phyloP scores from a whole-genome alignment of 2,888 invertebrate species.

The Scaptomyza cyrtandrae region DNA sequence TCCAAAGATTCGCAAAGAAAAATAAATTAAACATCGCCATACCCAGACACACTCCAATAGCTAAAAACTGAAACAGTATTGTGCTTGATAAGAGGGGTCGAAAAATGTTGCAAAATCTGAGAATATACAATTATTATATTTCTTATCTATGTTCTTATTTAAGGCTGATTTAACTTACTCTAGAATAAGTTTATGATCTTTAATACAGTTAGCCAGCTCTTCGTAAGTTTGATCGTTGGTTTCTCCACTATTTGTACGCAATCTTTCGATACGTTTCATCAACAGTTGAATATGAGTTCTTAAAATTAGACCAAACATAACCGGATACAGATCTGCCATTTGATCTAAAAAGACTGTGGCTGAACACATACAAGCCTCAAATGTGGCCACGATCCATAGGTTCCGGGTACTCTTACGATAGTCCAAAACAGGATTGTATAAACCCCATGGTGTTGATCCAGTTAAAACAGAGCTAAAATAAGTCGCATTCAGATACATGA shows the following conservation, averaged over 20 bases:
- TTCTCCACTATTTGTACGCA: constrained; percentile 18
- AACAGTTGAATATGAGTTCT: constrained; percentile 36
- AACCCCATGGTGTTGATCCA: constrained; percentile 42
- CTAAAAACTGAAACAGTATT: constrained; percentile 52
- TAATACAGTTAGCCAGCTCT: constrained; percentile 42
- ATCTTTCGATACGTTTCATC: constrained; percentile 17
- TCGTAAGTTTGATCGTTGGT: constrained; percentile 9
- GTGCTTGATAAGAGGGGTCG: constrained; percentile 42
- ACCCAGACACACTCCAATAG: constrained; percentile 48
- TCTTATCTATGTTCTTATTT: background rate
- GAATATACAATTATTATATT: background rate
- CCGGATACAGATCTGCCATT: constrained; percentile 32
- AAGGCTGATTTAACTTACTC: constrained; percentile 27
- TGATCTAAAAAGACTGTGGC: constrained; percentile 10
- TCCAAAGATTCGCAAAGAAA: constrained; percentile 47
- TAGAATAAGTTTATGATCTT: constrained; percentile 43
- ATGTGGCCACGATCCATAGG: constrained; percentile 21
- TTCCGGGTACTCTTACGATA: constrained; percentile 11
- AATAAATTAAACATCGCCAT: constrained; percentile 47
- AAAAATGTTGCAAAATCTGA: constrained; percentile 37
- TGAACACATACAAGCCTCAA: constrained; percentile 13
- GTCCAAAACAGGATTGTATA: constrained; percentile 46
- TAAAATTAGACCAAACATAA: constrained; percentile 33
- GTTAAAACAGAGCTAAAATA: constrained; percentile 26
- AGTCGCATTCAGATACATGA: constrained; percentile 10